Evolutionary conservation across 2,888 invertebrate genomes (phyloP).

Genomic region (Phengaris alcon): DNA sequence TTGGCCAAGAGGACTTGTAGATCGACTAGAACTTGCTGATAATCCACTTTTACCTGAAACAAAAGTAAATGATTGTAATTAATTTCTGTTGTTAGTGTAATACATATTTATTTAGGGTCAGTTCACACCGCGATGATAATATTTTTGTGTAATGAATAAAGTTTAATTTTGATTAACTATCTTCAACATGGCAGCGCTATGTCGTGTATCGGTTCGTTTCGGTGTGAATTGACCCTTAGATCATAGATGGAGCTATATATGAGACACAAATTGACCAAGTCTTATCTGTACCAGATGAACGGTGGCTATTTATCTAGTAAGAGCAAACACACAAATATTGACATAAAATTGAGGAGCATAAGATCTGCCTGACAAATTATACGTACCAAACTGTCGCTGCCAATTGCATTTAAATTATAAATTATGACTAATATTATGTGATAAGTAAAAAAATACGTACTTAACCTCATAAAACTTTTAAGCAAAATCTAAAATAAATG

Average conservation of each 20-base stretch:
- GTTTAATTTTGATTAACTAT: no score
- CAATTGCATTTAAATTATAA: not conserved
- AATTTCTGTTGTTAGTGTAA: no score
- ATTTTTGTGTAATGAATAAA: no score
- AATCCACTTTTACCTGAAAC: conserved; percentile 69
- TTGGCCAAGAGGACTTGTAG: conserved; percentile 76
- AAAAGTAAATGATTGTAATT: conserved; percentile 35
- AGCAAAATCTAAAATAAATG: not conserved
- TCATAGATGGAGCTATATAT: no score
- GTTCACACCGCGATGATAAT: no score
- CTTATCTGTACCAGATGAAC: not conserved
- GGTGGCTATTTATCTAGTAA: not conserved
- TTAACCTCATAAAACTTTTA: not conserved
- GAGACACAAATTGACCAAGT: no score
- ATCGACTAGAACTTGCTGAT: conserved; percentile 81
- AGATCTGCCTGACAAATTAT: not conserved
- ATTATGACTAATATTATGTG: not conserved
- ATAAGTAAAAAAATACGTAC: not conserved
- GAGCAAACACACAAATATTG: not conserved
- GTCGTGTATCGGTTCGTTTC: no score
- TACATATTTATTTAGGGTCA: no score
- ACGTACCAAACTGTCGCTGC: not conserved
- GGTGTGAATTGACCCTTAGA: no score
- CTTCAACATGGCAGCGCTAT: no score
- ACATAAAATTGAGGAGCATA: no score